These are phyloP conservation scores for Urocynchramus pylzowi DNA, from an alignment of 2,113 vertebrate genomes.

Conservation along the genomic window DNA sequence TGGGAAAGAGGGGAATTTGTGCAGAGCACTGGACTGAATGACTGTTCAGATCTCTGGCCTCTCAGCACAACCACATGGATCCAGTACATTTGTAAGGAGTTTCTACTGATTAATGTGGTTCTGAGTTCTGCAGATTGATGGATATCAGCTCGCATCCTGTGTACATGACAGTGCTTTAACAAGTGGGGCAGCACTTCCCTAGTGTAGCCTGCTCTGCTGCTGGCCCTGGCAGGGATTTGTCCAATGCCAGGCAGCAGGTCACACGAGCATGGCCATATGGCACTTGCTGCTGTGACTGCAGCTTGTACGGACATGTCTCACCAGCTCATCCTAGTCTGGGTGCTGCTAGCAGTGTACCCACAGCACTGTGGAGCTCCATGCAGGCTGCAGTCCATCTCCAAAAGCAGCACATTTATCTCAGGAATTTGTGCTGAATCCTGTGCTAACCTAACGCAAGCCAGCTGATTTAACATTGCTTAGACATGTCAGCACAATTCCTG, in stretches of 20 bases:
- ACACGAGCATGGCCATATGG: background rate
- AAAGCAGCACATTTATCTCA: background rate
- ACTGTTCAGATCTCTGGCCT: background rate
- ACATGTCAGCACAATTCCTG: background rate
- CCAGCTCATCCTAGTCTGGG: background rate
- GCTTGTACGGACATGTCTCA: background rate
- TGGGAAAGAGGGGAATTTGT: background rate
- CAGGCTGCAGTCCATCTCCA: background rate
- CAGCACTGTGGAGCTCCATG: accelerated
- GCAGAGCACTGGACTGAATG: background rate
- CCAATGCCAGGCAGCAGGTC: background rate
- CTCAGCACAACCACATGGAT: background rate
- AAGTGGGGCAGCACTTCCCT: background rate
- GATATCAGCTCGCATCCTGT: background rate
- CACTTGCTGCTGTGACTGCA: background rate
- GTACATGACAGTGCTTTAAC: background rate
- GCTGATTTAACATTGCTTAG: background rate
- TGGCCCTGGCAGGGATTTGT: background rate
- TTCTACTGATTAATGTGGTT: background rate
- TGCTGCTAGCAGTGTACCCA: background rate
- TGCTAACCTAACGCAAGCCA: background rate
- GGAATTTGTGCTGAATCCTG: background rate
- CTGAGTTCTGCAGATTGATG: background rate
- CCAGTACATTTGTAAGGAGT: background rate
- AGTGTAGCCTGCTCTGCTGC: accelerated